A percentile compares a stretch with the other conserved stretches of the same genome.
These are phyloP conservation scores for Cerceris ruficornis DNA, from an alignment of 2,888 invertebrate genomes.

Conservation along the genomic window DNA sequence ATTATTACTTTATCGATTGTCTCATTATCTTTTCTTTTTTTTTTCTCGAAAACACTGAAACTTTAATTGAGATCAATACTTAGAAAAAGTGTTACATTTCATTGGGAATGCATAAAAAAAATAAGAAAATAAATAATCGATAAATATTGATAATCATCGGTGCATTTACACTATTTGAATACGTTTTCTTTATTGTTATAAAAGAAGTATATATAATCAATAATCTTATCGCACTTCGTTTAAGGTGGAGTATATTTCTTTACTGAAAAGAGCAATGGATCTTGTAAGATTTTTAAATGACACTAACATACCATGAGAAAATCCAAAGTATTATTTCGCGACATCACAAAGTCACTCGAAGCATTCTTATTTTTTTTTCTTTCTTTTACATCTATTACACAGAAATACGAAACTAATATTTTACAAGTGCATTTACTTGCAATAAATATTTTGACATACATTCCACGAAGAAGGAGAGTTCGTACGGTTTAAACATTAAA, in stretches of 20 bases:
- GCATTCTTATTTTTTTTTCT: neutral
- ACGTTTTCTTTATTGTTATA: constrained; percentile 11
- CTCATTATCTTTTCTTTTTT: no score
- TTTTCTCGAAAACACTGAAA: no score
- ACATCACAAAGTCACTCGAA: neutral
- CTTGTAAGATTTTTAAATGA: neutral
- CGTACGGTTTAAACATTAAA: no score
- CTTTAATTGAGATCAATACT: no score
- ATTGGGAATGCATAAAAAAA: neutral
- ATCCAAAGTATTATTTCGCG: neutral
- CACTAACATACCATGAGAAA: neutral
- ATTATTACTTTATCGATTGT: neutral
- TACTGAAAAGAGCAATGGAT: neutral
- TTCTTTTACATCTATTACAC: constrained; percentile 32
- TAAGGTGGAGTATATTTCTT: neutral
- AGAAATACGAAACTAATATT: constrained; percentile 48
- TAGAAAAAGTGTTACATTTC: neutral
- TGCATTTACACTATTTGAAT: constrained; percentile 27
- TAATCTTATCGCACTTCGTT: neutral
- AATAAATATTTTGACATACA: constrained; percentile 1
- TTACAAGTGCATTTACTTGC: constrained; percentile 27
- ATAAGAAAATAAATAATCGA: neutral
- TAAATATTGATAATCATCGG: constrained; percentile 4
- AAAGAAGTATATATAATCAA: neutral
- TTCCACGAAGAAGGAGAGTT: no score